Evolutionary conservation across 2,888 invertebrate genomes (phyloP).

Genomic region (Harpalus rubripes): DNA sequence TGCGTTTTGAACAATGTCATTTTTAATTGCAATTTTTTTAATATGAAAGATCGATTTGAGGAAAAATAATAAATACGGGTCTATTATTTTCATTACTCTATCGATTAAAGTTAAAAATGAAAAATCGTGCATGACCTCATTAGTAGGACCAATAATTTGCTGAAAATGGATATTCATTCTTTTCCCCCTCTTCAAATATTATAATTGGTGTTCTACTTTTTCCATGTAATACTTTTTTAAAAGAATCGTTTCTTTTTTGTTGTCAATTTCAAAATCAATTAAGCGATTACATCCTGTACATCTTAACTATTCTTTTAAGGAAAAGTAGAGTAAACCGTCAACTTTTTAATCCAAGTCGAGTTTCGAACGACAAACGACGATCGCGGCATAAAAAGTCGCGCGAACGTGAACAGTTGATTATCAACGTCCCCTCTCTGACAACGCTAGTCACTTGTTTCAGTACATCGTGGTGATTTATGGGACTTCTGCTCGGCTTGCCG

Average conservation of each 20-base stretch:
- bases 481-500: neutral
- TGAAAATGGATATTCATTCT: too few relatives aligned
- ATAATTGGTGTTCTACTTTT: neutral
- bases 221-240: neutral
- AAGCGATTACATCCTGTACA: slow-evolving; percentile 3
- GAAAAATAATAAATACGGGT: too few relatives aligned
- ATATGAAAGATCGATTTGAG: too few relatives aligned
- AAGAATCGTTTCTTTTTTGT: neutral
- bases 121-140: too few relatives aligned
- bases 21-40: too few relatives aligned
- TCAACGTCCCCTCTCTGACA: neutral
- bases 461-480: slow-evolving; percentile 26
- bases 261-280: slow-evolving; percentile 18
- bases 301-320: neutral
- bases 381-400: slow-evolving; percentile 39
- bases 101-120: too few relatives aligned
- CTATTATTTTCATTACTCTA: too few relatives aligned
- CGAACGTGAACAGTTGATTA: slow-evolving; percentile 32
- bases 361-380: slow-evolving; percentile 39
- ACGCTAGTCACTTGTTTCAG: slow-evolving; percentile 37
- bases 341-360: slow-evolving; percentile 36
- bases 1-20: too few relatives aligned
- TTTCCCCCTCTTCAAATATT: too few relatives aligned
- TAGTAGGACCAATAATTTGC: too few relatives aligned
- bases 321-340: slow-evolving; percentile 1